These are phyloP conservation scores for Montipora efflorescens DNA, from an alignment of 64 coral and sea anemone species.

Conservation along the genomic window DNA sequence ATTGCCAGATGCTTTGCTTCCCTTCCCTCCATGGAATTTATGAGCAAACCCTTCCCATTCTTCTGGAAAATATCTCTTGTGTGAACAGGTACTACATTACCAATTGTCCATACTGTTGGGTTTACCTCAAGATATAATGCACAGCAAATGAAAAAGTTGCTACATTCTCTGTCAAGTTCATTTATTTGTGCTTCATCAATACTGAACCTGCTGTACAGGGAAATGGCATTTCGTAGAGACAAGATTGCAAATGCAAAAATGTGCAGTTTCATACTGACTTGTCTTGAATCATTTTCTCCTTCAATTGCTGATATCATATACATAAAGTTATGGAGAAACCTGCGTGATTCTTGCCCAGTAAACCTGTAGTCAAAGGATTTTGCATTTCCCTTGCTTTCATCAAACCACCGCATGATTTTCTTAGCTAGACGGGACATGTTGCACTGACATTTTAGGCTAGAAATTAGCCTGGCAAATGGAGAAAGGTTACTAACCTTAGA, in stretches of 20 bases:
- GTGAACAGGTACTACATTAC: constrained; percentile 56
- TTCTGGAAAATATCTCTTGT: constrained; percentile 45
- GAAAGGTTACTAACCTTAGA: constrained; percentile 10
- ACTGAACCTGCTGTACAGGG: constrained; percentile 50
- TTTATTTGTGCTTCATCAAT: constrained; percentile 39
- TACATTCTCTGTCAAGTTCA: constrained; percentile 26
- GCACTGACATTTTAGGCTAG: constrained; percentile 3
- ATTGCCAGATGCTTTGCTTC: constrained; percentile 71
- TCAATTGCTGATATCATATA: constrained; percentile 65
- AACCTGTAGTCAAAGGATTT: constrained; percentile 67
- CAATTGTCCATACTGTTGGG: constrained; percentile 73
- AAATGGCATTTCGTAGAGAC: constrained; percentile 58
- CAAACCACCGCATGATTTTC: constrained; percentile 62
- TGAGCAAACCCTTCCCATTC: constrained; percentile 66
- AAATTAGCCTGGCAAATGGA: constrained; percentile 21
- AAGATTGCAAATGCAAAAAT: constrained; percentile 49
- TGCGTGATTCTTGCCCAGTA: constrained; percentile 68
- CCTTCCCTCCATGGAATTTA: constrained; percentile 74
- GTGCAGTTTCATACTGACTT: constrained; percentile 13
- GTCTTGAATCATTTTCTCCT: neutral
- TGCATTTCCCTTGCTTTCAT: constrained; percentile 50
- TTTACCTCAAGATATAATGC: constrained; percentile 49
- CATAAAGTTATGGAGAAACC: constrained; percentile 76
- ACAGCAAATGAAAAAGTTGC: constrained; percentile 17
- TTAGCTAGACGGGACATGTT: constrained; percentile 53